Conservation (phyloP, 2,113 vertebrate genomes). For the Coptodon bakossiorum region DNA sequence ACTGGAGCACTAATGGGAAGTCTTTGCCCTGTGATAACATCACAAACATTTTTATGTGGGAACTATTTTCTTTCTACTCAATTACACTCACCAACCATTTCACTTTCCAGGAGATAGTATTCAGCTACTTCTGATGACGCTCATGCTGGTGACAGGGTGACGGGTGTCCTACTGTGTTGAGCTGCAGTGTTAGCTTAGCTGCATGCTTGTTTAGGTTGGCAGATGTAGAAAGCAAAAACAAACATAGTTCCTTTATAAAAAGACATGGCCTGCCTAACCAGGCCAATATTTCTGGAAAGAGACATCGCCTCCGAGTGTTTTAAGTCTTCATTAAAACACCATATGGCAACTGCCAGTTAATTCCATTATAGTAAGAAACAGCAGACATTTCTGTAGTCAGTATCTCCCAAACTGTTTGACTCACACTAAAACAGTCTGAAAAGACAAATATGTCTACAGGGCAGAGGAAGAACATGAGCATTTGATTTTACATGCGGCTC, state of each 20-base stretch:
- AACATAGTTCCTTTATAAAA: not conserved
- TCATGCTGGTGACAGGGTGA: not conserved
- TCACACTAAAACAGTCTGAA: not conserved
- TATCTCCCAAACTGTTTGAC: not conserved
- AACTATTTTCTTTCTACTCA: not conserved
- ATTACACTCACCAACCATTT: not conserved
- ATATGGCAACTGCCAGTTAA: not conserved
- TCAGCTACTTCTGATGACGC: not conserved
- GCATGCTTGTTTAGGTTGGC: not conserved
- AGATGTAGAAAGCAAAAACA: not conserved
- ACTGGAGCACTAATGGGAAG: not conserved
- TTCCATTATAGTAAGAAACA: not conserved
- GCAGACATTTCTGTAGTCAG: not conserved
- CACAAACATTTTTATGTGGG: not conserved
- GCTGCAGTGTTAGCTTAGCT: not conserved
- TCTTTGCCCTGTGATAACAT: not conserved
- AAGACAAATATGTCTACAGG: not conserved
- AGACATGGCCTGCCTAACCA: not conserved
- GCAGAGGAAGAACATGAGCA: not conserved
- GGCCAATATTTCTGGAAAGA: not conserved
- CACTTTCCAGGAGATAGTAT: not conserved
- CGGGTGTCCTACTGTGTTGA: not conserved
- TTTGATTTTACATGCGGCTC: not conserved
- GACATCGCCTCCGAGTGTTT: not conserved
- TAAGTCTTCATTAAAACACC: fast-evolving